Base-by-base conservation (phyloP, 30 jellyfish, hydroid and myxozoan genomes). In the Aurelia coerulea region DNA sequence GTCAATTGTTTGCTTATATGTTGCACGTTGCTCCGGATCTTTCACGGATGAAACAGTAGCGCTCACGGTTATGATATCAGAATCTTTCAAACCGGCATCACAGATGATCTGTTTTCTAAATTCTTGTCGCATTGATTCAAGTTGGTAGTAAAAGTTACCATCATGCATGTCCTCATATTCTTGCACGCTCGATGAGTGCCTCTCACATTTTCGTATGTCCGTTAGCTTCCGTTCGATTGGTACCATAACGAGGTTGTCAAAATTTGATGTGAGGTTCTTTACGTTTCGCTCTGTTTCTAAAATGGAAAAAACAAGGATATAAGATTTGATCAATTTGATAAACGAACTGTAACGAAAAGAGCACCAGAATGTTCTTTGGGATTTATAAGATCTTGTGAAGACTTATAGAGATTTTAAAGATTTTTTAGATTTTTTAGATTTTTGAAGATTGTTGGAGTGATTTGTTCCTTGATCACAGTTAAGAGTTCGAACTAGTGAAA, bases 131-230 rank as follows among this genome's bases (percentile, higher is more conserved):
- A 53, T 23, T n/a, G 88, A n/a, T 53, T 75, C 80, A 17, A 76
- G 74, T 68, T 81, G 95, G 68, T 86, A 86, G 85, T 74, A 68
- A 1, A 79, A 53, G 37, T 86, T 86, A 1, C 83, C 95, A 19
- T 86, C 95, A 13, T 67, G 95, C n/a, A 39, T 39, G 69, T 86
- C 87, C 3, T 84, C 87, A 73, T 84, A 54, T 3, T 69, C 67
- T 52, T 69, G 74, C 77, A 81, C 81, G 33, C 74, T 81, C 37
- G 89, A 79, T 41, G 37, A 37, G 14, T 65, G 51, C 62, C 82
- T 65, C 65, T 33, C 46, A 65, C 81, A 73, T 29, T 73, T 62
- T 29, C 78, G 76, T 32, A 58, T 42, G 42, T 73, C 84, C 2
- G 76, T 62, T 8, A 52, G 39, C 39, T 73, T 65, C 51, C 87